Conservation (phyloP, 2,113 vertebrate genomes). For the Calidris pygmaea region DNA sequence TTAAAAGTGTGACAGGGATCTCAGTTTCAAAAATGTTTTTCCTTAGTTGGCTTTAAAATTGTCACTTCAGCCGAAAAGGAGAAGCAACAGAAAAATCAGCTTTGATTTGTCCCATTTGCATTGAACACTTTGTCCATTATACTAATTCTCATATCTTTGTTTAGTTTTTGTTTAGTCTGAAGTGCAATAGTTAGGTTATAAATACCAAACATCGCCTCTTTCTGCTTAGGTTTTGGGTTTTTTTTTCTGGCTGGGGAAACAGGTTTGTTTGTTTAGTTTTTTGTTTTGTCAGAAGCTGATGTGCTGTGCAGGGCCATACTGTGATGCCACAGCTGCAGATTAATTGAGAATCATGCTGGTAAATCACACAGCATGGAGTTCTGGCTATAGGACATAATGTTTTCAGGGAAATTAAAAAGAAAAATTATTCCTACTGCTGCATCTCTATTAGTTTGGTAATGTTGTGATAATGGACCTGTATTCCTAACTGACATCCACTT, state of each 20-base stretch:
- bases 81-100: background rate
- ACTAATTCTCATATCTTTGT: background rate
- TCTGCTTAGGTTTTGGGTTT: background rate
- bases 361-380: conserved; percentile 28
- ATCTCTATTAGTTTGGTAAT: conserved; percentile 8
- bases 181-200: background rate
- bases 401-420: conserved; percentile 50
- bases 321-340: conserved; percentile 42
- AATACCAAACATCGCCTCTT: background rate
- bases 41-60: background rate
- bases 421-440: background rate
- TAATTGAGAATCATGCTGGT: conserved; percentile 42
- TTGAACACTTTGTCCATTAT: background rate
- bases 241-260: background rate
- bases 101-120: background rate
- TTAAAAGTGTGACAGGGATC: background rate
- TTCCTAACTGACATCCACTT: conserved; percentile 23
- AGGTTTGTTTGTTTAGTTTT: background rate
- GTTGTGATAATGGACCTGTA: conserved; percentile 24
- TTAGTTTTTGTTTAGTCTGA: background rate
- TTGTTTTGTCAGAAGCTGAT: background rate
- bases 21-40: background rate
- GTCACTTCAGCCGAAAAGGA: background rate
- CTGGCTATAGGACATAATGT: conserved; percentile 9
- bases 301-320: background rate